Evolutionary conservation across 2,797 vertebrate species (phyloP).

Genomic region (Anisognathus igniventris): DNA sequence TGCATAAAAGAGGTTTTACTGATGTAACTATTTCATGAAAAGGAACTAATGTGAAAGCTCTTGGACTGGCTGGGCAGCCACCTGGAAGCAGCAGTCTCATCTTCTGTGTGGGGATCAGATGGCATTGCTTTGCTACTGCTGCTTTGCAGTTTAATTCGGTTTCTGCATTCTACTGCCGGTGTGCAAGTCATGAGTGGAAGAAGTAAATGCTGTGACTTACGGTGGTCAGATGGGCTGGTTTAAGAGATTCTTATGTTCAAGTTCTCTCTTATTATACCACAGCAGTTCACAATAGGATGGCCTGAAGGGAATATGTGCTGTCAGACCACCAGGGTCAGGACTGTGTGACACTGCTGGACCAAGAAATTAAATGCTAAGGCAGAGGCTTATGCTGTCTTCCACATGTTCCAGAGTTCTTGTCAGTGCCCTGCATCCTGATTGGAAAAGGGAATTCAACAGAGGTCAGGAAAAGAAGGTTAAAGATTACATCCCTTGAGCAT

Average conservation of each 20-base stretch:
- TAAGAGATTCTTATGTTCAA: not conserved
- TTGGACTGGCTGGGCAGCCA: not conserved
- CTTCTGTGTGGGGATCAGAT: not conserved
- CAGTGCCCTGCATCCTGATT: not conserved
- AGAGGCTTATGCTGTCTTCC: not conserved
- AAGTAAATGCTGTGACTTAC: not conserved
- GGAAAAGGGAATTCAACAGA: not conserved
- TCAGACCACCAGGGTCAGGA: not conserved
- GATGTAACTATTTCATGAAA: not conserved
- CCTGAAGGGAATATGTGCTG: not conserved
- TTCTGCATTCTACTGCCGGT: not conserved
- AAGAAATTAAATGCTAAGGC: not conserved
- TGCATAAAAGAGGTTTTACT: not conserved
- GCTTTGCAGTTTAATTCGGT: not conserved
- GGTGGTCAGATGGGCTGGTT: not conserved
- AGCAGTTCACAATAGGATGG: not conserved
- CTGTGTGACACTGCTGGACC: not conserved
- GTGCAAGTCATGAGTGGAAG: not conserved
- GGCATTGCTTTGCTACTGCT: not conserved
- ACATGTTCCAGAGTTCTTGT: not conserved
- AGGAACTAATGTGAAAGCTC: not conserved
- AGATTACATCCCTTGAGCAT: not conserved
- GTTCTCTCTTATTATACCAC: not conserved
- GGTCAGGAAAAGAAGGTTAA: not conserved
- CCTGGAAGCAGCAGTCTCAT: not conserved